These are phyloP conservation scores for Myopa testacea DNA, from an alignment of 2,888 invertebrate species.

Conservation along the genomic window DNA sequence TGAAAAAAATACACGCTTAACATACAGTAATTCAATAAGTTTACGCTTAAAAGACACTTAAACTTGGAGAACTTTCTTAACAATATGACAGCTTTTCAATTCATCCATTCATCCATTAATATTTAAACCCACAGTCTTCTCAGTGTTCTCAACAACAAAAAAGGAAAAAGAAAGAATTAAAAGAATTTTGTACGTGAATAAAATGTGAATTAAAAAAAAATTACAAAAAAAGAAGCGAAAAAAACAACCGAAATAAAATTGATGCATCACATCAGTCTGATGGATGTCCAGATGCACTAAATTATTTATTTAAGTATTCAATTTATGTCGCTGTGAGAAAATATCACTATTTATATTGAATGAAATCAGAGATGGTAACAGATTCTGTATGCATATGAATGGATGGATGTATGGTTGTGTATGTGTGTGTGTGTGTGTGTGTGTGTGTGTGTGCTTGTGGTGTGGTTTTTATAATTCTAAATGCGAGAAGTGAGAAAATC, in stretches of 20 bases:
- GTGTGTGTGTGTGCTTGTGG: too few species aligned
- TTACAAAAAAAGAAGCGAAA: not conserved
- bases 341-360: slow-evolving; percentile 10
- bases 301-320: slow-evolving; percentile 29
- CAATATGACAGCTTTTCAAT: slow-evolving; percentile 9
- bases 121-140: not conserved
- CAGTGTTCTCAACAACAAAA: not conserved
- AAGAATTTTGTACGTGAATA: not conserved
- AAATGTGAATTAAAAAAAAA: not conserved
- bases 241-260: not conserved
- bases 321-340: slow-evolving; percentile 18
- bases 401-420: too few species aligned
- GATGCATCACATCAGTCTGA: not conserved
- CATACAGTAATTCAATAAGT: too few species aligned
- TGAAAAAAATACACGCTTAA: too few species aligned
- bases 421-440: too few species aligned
- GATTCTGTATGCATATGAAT: not conserved
- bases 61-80: not conserved
- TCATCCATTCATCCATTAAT: not conserved
- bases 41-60: too few species aligned
- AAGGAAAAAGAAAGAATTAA: not conserved
- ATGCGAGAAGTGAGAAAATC: too few species aligned
- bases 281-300: not conserved
- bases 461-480: too few species aligned
- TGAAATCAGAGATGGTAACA: slow-evolving; percentile 18